Percentiles rank a stretch among this genome's conserved stretches.
Conservation (phyloP, 2,113 vertebrate species). For the Onychostoma macrolepis region DNA sequence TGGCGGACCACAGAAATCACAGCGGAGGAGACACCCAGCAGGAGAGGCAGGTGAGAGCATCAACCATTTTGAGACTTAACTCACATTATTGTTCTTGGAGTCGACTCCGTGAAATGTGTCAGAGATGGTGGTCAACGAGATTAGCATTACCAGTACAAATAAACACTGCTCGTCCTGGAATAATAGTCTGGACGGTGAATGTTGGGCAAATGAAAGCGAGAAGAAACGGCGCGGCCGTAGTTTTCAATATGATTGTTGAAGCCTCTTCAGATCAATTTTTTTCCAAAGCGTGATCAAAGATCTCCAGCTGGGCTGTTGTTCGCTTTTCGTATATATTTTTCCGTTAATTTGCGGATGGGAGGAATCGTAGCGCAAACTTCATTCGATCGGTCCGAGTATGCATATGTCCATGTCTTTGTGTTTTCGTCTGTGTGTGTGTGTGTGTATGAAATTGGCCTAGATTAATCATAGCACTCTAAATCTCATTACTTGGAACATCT, state of each 20-base stretch:
- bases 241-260: constrained; percentile 67
- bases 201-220: constrained; percentile 60
- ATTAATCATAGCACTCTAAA: constrained; percentile 79
- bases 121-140: constrained; percentile 72
- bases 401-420: constrained; percentile 48
- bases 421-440: constrained; percentile 41
- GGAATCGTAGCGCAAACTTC: constrained; percentile 70
- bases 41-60: constrained; percentile 89
- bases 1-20: constrained; percentile 83
- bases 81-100: constrained; percentile 73
- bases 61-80: constrained; percentile 79
- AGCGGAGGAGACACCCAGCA: constrained; percentile 72
- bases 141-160: constrained; percentile 58
- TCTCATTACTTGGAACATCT: constrained; percentile 85
- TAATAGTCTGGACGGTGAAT: constrained; percentile 65
- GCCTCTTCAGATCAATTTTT: constrained; percentile 79
- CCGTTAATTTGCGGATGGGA: constrained; percentile 61
- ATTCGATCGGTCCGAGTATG: constrained; percentile 56
- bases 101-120: constrained; percentile 71
- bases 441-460: constrained; percentile 68
- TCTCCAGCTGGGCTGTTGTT: constrained; percentile 73
- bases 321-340: constrained; percentile 62
- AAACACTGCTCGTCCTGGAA: constrained; percentile 43
- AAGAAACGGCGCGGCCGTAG: constrained; percentile 63
- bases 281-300: constrained; percentile 80